A percentile compares a stretch with the other conserved stretches of the same genome.
Evolutionary conservation across 2,113 vertebrate species (phyloP).

Genomic region (Coreoperca whiteheadi): DNA sequence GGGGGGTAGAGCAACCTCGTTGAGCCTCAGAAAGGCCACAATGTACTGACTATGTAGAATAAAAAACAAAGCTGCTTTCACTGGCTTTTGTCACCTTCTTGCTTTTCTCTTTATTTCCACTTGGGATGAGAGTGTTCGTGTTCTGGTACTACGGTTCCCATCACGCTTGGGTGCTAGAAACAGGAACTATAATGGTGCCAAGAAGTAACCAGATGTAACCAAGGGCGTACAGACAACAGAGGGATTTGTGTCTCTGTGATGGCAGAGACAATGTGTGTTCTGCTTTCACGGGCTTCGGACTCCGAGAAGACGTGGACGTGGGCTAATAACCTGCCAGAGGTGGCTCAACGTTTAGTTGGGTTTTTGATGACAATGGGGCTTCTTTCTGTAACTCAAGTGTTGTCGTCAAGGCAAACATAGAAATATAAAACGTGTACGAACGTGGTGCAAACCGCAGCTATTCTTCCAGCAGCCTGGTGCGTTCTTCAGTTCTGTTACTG

Average conservation of each 20-base stretch:
- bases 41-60: neutral
- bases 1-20: no score
- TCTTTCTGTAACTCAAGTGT: neutral
- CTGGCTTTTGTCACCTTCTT: no score
- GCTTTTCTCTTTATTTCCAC: neutral
- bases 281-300: neutral
- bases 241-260: no score
- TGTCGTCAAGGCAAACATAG: neutral
- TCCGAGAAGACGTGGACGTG: neutral
- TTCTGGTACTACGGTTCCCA: neutral
- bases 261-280: neutral
- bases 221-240: neutral
- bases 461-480: neutral
- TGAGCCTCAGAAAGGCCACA: neutral
- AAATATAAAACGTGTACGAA: conserved; percentile 18
- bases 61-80: neutral
- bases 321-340: neutral
- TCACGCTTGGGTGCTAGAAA: neutral
- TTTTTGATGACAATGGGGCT: neutral
- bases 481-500: neutral
- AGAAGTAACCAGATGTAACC: neutral
- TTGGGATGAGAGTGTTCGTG: neutral
- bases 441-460: neutral
- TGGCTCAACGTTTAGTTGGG: neutral
- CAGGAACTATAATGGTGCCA: neutral